Conservation (phyloP, 1,140 invertebrate genomes). For the Homarus americanus region DNA sequence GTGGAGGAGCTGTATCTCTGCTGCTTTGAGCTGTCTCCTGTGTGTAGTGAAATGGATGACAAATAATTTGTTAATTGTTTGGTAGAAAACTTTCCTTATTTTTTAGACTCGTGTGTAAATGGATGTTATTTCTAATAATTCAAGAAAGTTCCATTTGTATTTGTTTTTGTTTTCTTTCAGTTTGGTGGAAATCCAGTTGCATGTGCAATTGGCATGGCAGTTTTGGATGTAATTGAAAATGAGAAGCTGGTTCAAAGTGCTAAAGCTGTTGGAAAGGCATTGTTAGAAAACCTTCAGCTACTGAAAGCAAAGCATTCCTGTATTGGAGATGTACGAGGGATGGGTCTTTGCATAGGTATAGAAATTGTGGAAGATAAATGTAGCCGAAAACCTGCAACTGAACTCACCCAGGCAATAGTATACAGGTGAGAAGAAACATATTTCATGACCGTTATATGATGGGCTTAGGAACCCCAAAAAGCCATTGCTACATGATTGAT, state of each 20-base stretch:
- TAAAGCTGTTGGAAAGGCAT: conserved; percentile 75
- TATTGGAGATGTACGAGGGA: conserved; percentile 76
- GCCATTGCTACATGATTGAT: too few species aligned
- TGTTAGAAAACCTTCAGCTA: conserved; percentile 75
- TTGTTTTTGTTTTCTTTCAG: conserved; percentile 7
- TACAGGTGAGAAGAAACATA: conserved; percentile 39
- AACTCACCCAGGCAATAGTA: conserved; percentile 53
- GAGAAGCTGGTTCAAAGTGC: conserved; percentile 76
- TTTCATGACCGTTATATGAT: too few species aligned
- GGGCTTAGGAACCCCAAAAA: too few species aligned
- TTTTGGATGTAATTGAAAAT: conserved; percentile 76
- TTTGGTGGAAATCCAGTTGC: conserved; percentile 80
- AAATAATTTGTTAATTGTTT: too few species aligned
- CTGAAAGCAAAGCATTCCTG: conserved; percentile 61
- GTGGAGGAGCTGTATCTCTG: too few species aligned
- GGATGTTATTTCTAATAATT: too few species aligned
- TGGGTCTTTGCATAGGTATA: conserved; percentile 76
- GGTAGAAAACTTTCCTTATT: too few species aligned
- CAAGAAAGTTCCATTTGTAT: neutral
- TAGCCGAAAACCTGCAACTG: conserved; percentile 52
- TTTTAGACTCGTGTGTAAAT: too few species aligned
- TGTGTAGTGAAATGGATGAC: too few species aligned
- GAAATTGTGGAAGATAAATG: conserved; percentile 75
- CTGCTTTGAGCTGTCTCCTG: too few species aligned
- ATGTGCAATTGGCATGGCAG: conserved; percentile 75